Conservation (phyloP, 2,888 invertebrate species). For the Ditylenchus weischeri region DNA sequence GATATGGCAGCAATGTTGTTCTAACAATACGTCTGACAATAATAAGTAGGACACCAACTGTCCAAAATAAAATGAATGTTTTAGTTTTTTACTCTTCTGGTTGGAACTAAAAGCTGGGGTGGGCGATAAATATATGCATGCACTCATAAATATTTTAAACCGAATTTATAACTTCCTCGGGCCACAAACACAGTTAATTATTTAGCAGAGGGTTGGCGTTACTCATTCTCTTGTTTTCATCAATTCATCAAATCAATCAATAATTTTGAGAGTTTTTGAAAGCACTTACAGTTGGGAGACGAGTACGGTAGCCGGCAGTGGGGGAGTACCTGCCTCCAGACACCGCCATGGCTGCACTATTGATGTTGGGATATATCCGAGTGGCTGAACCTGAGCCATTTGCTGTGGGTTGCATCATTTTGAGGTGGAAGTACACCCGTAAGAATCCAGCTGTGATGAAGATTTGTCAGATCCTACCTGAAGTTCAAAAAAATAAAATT, state of each 20-base stretch:
- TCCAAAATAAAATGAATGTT: too few species aligned
- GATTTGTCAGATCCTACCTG: too few species aligned
- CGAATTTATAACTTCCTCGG: slow-evolving; percentile 2
- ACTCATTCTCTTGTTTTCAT: background rate
- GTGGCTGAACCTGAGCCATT: background rate
- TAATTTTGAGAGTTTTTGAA: background rate
- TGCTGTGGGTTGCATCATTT: slow-evolving; percentile 4
- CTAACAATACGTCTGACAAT: too few species aligned
- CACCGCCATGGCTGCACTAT: background rate
- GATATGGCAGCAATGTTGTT: too few species aligned
- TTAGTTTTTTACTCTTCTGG: too few species aligned
- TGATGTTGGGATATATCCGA: slow-evolving; percentile 2
- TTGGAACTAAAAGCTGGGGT: too few species aligned
- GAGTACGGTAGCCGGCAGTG: slow-evolving; percentile 4
- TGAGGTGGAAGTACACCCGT: background rate
- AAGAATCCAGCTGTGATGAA: too few species aligned
- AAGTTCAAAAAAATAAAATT: too few species aligned
- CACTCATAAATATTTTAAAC: slow-evolving; percentile 12
- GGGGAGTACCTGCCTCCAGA: slow-evolving; percentile 5
- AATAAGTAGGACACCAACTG: too few species aligned
- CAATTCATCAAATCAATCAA: background rate
- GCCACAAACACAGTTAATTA: slow-evolving; percentile 6
- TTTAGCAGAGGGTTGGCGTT: background rate
- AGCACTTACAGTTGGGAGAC: slow-evolving; percentile 3
- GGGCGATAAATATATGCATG: background rate